These are phyloP conservation scores for Proterorhinus semilunaris DNA, from an alignment of 2,113 vertebrate genomes.

Conservation along the genomic window DNA sequence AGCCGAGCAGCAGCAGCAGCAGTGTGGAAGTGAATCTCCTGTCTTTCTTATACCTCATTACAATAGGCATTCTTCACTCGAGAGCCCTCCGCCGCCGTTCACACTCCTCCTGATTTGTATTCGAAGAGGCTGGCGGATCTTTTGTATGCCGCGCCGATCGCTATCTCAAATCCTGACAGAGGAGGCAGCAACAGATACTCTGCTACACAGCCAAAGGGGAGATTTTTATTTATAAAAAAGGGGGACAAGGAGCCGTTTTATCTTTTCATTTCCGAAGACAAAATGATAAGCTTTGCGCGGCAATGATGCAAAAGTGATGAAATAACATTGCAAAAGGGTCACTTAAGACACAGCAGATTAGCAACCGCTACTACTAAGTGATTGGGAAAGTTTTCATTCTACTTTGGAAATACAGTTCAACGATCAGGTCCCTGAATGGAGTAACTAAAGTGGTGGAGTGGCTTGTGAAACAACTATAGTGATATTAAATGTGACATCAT, in stretches of 20 bases:
- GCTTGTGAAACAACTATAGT: too few species aligned
- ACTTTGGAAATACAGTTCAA: background rate
- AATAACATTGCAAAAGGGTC: conserved; percentile 11
- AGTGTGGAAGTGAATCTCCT: conserved; percentile 51
- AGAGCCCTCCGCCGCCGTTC: conserved; percentile 56
- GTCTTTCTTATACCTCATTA: conserved; percentile 70
- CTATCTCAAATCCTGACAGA: conserved; percentile 52
- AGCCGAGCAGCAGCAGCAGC: conserved; percentile 35
- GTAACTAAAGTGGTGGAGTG: too few species aligned
- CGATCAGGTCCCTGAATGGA: too few species aligned
- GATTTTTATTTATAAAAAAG: conserved; percentile 39
- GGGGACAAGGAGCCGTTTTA: conserved; percentile 15
- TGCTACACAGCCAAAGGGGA: conserved; percentile 24
- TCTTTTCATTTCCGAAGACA: conserved; percentile 21
- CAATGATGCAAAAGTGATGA: background rate
- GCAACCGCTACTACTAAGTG: background rate
- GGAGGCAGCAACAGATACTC: conserved; percentile 48
- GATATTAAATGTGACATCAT: too few species aligned
- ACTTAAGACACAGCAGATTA: background rate
- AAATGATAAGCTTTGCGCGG: conserved; percentile 21
- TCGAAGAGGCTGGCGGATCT: conserved; percentile 64
- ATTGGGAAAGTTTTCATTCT: background rate
- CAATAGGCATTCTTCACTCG: conserved; percentile 69
- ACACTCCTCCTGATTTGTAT: conserved; percentile 72
- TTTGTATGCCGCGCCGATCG: conserved; percentile 62